Base-by-base conservation (phyloP, 2,888 invertebrate genomes). In the Drosophila koepferae region DNA sequence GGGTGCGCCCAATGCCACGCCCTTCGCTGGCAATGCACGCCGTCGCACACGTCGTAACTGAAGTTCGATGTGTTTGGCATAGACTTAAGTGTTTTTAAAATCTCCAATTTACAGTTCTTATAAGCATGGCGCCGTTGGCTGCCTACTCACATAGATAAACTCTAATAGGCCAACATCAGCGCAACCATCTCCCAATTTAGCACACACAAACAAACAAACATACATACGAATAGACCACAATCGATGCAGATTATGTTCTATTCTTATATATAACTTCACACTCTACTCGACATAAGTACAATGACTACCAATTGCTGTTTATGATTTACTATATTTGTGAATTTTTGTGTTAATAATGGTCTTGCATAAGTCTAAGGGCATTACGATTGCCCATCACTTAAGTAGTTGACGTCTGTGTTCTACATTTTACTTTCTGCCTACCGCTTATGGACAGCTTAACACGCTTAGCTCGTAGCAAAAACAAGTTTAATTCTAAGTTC, bases 41-140 rank as follows among this genome's bases (percentile, higher is more conserved):
- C 86, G 92, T 69, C 92, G 93, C 51, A 80, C 91, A 53, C 92
- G 92, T 53, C 92, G 93, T 69, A 93, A 92, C 78, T 93, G 74
- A 91, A 36, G 67, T 38, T 49, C 44, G 53, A 8, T 43, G 31
- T 56, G 56, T 41, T 18, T 18, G 51, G 10, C 31, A 23, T 79
- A 79, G 51, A 71, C 67, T 70, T 78, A 82, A 80, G 74, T 77
- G 79, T 74, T 86, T 77, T 89, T 86, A 81, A 88, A 88, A 90
- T 86, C 86, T 88, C 88, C 75, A 72, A 80, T 72, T 62, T 71
- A 78, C 66, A 78, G 58, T 74, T 86, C 51, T 72, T 69, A 69
- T 71, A 68, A 48, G 48, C 48, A 51, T 53, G 51, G 56, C 55
- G 63, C 46, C 63, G 75, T 74, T 79, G 75, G 75, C 80, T 78